phyloP scores from a whole-genome alignment of 1,140 invertebrate genomes.

The Riptortus pedestris region DNA sequence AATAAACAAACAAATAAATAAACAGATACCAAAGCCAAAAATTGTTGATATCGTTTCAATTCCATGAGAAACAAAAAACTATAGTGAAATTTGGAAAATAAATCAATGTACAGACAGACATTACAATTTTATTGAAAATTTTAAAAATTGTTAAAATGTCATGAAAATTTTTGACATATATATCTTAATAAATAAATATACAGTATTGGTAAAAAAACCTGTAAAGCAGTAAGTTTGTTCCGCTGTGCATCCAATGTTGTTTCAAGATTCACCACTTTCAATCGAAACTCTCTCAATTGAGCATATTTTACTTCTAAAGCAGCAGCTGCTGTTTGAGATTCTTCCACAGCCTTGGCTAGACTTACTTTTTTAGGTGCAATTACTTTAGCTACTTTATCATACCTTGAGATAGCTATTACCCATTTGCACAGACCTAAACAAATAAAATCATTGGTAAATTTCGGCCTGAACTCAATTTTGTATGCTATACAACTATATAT shows the following conservation, averaged over 20 bases:
- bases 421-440: slow-evolving; percentile 67
- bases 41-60: too few relatives aligned
- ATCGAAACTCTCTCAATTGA: slow-evolving; percentile 60
- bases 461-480: not conserved
- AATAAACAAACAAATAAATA: too few relatives aligned
- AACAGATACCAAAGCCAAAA: too few relatives aligned
- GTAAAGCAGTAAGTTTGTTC: slow-evolving; percentile 1
- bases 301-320: slow-evolving; percentile 63
- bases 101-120: too few relatives aligned
- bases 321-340: slow-evolving; percentile 54
- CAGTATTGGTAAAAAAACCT: slow-evolving; percentile 20
- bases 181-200: too few relatives aligned
- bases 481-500: too few relatives aligned
- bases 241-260: slow-evolving; percentile 37
- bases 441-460: slow-evolving; percentile 7
- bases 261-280: slow-evolving; percentile 52
- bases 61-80: too few relatives aligned
- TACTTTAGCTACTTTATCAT: slow-evolving; percentile 82
- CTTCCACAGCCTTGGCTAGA: slow-evolving; percentile 61
- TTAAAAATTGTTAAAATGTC: too few relatives aligned
- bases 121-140: too few relatives aligned
- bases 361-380: slow-evolving; percentile 75
- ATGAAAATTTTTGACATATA: too few relatives aligned
- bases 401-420: slow-evolving; percentile 86
- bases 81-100: too few relatives aligned